Base-by-base conservation (phyloP, 2,797 vertebrate species). In the Enteromius paludinosus region DNA sequence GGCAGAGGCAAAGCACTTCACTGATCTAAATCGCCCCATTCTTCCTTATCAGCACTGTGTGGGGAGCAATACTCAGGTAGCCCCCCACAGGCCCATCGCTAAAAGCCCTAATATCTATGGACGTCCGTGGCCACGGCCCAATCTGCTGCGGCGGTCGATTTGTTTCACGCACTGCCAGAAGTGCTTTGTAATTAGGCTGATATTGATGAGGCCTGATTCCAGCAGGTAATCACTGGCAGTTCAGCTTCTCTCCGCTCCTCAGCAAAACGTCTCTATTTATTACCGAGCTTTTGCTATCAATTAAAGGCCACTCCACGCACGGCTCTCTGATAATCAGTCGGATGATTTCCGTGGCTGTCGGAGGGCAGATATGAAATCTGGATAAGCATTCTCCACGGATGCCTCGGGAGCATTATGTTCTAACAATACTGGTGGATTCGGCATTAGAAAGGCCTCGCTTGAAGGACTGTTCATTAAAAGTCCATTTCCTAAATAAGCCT, bases 161-260 rank as follows among this genome's bases (percentile, higher is more conserved):
- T 90, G 92, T 94, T 94, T 94, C 93, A 93, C 93, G 91, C 93
- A 66, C 93, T 93, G 94, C 94, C 94, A 94, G 92, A 90, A 93
- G 92, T 90, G 92, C 93, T 94, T 93, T 92, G 93, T 94, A 94
- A 95, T 95, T 94, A 94, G 93, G 90, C 90, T 92, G 92, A 94
- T 93, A 93, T 93, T 94, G 94, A 95, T 94, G 93, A 94, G 90
- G 92, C 88, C 90, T 93, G 92, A 94, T 93, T 94, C 92, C 93
- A 92, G 91, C 92, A 95, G 94, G 92, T 95, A 94, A 94, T 94
- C 91, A 90, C 92, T 92, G 92, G 92, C 92, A 87, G 81, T 91
- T 93, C 91, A 87, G 90, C 89, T 91, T 92, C 92, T 92, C 92
- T 92, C 91, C 91, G 88, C 91, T 90, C 87, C 93, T 93, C 92